Evolutionary conservation across 37 sponge, comb jelly and placozoan genomes (phyloP), one percentile per base, ranked within the genome.

Genomic region (Chondrilla cf. caribensis): DNA sequence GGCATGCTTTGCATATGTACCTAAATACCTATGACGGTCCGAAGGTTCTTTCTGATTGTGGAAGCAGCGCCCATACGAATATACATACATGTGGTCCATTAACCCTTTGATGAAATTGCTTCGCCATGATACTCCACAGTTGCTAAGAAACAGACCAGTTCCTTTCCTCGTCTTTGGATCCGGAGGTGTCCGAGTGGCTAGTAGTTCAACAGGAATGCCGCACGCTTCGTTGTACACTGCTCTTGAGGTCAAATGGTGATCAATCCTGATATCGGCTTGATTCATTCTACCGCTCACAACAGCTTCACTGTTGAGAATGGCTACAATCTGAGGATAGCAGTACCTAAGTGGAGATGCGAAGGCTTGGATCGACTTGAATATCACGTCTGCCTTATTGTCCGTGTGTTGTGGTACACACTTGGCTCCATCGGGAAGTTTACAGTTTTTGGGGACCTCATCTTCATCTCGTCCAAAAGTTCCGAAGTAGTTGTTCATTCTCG

Each of bases 151-250:
- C 21, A 73, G 76, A 73, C 38, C 76, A 17, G 36, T 40, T 40
- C 76, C 76, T 40, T 73, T 73, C 6, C 76, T 73, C 40, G 41
- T 73, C 44, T 37, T 38, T 36, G 76, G 44, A 2, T 73, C 76
- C 1, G 44, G 41, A 0, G 76, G 76, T 24, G 37, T 22, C 41
- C 8, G 0, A 19, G n/a, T 38, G 15, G 31, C 44, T 40, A 24
- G 17, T 43, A 40, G 15, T 6, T 47, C 51, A 11, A 47, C 51
- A 47, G 51, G 51, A 47, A 47, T 47, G 43, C 76, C 76, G 36
- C 76, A 73, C 24, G 44, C 44, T n/a, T 38, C 44, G 24, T 37
- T 39, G 41, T 36, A 73, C 41, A 73, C 24, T 17, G 25, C 76
- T 14, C 36, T 22, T 9, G 76, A 73, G 18, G 76, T 73, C 76